Conservation (phyloP, 2,888 invertebrate genomes). For the Watsonalla cultraria region DNA sequence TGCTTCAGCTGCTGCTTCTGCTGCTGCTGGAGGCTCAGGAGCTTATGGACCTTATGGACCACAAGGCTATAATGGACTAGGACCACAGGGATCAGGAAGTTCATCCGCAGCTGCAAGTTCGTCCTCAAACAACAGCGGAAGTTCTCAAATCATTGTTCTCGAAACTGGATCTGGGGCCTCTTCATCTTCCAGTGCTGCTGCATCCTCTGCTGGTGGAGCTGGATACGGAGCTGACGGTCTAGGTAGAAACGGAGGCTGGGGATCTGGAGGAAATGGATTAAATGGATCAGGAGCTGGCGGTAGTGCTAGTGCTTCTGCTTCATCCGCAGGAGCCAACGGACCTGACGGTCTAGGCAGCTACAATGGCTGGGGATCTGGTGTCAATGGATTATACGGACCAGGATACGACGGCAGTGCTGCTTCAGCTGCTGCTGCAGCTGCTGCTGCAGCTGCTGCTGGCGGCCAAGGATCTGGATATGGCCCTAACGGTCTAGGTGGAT, state of each 20-base stretch:
- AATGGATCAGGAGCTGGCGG: conserved; percentile 3
- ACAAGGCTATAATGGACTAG: not conserved
- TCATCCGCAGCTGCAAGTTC: too few relatives aligned
- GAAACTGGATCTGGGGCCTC: too few relatives aligned
- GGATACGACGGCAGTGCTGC: not conserved
- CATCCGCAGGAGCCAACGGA: too few relatives aligned
- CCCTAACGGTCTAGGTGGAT: conserved; percentile 2
- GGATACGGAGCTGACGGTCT: not conserved
- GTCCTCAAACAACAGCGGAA: too few relatives aligned
- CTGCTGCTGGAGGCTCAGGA: too few relatives aligned
- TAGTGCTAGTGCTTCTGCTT: conserved; percentile 7
- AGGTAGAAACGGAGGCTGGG: conserved; percentile 2
- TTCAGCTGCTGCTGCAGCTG: not conserved
- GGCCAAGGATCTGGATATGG: conserved; percentile 3
- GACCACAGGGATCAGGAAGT: too few relatives aligned
- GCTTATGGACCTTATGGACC: not conserved
- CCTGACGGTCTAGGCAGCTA: not conserved
- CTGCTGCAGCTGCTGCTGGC: conserved; percentile 3
- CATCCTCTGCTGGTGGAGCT: not conserved
- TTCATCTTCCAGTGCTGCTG: too few relatives aligned
- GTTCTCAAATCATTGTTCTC: too few relatives aligned
- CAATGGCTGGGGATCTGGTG: too few relatives aligned
- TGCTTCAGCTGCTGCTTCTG: too few relatives aligned
- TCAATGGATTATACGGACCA: conserved; percentile 4
- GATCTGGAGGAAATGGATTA: too few relatives aligned